phyloP scores from a whole-genome alignment of 1,140 invertebrate genomes.

The Heliconius himera region DNA sequence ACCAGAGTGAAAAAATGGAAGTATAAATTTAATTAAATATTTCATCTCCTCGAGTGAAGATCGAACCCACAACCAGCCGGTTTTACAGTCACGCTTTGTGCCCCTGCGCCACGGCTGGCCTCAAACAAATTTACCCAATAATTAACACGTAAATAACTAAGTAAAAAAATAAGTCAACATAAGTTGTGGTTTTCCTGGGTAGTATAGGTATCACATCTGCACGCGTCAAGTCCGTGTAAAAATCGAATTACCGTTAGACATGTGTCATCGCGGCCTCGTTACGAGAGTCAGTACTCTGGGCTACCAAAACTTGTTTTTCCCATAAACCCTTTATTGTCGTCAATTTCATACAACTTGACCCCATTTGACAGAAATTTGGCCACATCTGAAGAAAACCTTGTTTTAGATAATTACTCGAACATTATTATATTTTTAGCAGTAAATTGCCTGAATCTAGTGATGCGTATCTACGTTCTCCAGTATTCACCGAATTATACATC shows the following conservation, averaged over 20 bases:
- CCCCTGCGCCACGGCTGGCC: too few relatives aligned
- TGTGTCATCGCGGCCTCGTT: constrained; percentile 77
- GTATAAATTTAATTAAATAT: too few relatives aligned
- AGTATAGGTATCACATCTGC: constrained; percentile 36
- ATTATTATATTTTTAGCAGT: not conserved
- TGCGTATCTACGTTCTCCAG: not conserved
- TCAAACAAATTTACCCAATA: too few relatives aligned
- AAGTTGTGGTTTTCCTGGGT: constrained; percentile 50
- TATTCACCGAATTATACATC: not conserved
- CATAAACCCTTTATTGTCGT: constrained; percentile 65
- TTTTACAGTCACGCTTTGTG: too few relatives aligned
- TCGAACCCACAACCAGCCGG: too few relatives aligned
- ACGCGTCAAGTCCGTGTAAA: constrained; percentile 51
- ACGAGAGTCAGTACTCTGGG: constrained; percentile 58
- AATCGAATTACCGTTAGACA: constrained; percentile 75
- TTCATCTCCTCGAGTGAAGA: too few relatives aligned
- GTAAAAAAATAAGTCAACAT: not conserved
- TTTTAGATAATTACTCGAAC: not conserved
- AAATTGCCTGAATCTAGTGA: not conserved
- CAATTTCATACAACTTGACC: constrained; percentile 24
- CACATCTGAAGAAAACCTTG: not conserved
- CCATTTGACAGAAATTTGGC: not conserved
- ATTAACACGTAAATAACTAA: not conserved
- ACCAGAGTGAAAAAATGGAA: too few relatives aligned
- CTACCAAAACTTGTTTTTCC: constrained; percentile 75